Conservation (phyloP, 2,113 vertebrate genomes). For the Telmatochromis brichardi region DNA sequence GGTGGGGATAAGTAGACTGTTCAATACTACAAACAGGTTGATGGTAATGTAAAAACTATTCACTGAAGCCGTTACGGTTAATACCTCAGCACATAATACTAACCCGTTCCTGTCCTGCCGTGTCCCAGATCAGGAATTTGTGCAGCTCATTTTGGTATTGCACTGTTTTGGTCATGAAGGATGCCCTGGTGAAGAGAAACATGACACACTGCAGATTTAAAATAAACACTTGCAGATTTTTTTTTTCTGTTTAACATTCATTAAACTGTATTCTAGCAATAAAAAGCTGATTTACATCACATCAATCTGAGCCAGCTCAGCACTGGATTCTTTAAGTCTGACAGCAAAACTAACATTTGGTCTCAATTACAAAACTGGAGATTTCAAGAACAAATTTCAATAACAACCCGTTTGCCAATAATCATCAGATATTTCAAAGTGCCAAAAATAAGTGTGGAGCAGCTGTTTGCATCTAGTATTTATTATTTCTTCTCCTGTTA, state of each 20-base stretch:
- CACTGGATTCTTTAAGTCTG: neutral
- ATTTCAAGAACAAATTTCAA: neutral
- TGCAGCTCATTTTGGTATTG: constrained; percentile 94
- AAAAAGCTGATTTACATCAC: neutral
- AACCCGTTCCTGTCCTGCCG: constrained; percentile 92
- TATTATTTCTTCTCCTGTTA: neutral
- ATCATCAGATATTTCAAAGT: neutral
- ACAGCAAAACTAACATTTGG: neutral
- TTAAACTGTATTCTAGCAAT: neutral
- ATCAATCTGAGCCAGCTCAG: neutral
- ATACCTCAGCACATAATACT: constrained; percentile 40
- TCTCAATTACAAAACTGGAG: neutral
- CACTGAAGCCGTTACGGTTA: neutral
- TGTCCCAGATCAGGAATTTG: constrained; percentile 98
- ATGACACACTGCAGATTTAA: neutral
- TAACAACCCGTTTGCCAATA: neutral
- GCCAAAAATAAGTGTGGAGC: neutral
- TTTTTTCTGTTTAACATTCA: neutral
- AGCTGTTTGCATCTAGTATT: neutral
- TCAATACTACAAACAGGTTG: neutral
- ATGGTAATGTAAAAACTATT: neutral
- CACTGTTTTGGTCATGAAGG: constrained; percentile 98
- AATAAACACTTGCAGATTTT: neutral
- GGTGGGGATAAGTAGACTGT: neutral
- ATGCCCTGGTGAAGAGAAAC: constrained; percentile 77